Base-by-base conservation (phyloP, 2,888 invertebrate genomes). In the Cataglyphis altisquamis region DNA sequence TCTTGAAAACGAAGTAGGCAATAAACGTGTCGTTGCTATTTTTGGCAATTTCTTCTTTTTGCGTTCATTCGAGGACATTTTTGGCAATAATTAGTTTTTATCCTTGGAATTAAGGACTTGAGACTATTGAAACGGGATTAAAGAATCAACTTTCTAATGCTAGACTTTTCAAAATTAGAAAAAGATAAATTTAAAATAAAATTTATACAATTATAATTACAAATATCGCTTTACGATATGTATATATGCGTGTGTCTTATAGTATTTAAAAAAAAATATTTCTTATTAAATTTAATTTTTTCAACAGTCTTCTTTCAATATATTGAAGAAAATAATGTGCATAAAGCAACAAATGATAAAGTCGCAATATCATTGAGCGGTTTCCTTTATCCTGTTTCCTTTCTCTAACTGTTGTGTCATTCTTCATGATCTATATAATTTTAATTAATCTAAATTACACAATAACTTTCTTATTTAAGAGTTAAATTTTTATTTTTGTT, bases 301-400 rank as follows among this genome's bases (percentile, higher is more conserved):
- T 15, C 8, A 29, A 4, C 10, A 10, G 1, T 36, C 9, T 25
- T 63, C 45, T 52, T 1, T 8, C 8, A 18, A 4, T 21, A 10
- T 15, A 9, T 32, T 21, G 3, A 32, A 25, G n/a, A 6, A 57
- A 77, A 57, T 5, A 67, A 55, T 6, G 0, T 45, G 67, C 10
- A 57, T 21, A 45, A 45, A 67, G 57, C 57, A 60, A 18, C 4
- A 57, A 67, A 62, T 48, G 12, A 12, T 18, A 36, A 81, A 66
- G 57, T 57, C 48, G 64, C 57, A 39, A 55, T 75, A 75, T 82
- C 52, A 64, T 66, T 70, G 45, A 67, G 55, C 36, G 12, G n/a
- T 84, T 57, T 84, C 75, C 68, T 75, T 29, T 63, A 36, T 62
- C 55, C 78, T 39, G 63, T 39, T 60, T 84, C 84, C 81, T 66